Evolutionary conservation across 2,888 invertebrate species (phyloP).

Genomic region (Synergus umbraculus): DNA sequence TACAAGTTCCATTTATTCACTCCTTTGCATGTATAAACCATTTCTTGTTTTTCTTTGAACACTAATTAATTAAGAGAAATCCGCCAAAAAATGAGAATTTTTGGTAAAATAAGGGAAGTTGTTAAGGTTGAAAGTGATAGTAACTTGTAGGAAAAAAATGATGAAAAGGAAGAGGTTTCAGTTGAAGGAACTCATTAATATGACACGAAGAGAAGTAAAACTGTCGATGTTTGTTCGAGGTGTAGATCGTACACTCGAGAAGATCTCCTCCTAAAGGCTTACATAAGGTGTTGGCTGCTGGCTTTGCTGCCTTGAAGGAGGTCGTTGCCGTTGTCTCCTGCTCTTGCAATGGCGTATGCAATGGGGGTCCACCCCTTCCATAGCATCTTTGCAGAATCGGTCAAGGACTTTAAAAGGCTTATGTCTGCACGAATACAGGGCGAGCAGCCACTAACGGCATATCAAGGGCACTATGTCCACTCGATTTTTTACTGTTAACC

Average conservation of each 20-base stretch:
- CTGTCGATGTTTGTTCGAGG: slow-evolving; percentile 47
- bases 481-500: slow-evolving; percentile 36
- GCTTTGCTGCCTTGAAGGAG: slow-evolving; percentile 71
- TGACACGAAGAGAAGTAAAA: slow-evolving; percentile 47
- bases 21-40: not conserved
- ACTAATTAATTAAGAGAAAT: not conserved
- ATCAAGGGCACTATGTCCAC: slow-evolving; percentile 37
- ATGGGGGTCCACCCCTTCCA: slow-evolving; percentile 44
- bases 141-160: not conserved
- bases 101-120: no score
- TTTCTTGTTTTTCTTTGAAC: not conserved
- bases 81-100: not conserved
- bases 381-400: slow-evolving; percentile 32
- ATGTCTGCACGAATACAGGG: slow-evolving; percentile 36
- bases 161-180: slow-evolving; percentile 43
- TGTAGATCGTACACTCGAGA: slow-evolving; percentile 47
- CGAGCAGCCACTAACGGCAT: slow-evolving; percentile 38
- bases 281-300: slow-evolving; percentile 65
- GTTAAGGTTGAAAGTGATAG: not conserved
- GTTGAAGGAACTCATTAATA: slow-evolving; percentile 48
- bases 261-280: slow-evolving; percentile 59
- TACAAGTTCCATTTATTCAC: no score
- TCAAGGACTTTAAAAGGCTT: slow-evolving; percentile 41
- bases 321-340: slow-evolving; percentile 71
- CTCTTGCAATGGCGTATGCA: slow-evolving; percentile 53